These are phyloP conservation scores for Semotilus atromaculatus DNA, from an alignment of 2,797 vertebrate genomes.

Conservation along the genomic window DNA sequence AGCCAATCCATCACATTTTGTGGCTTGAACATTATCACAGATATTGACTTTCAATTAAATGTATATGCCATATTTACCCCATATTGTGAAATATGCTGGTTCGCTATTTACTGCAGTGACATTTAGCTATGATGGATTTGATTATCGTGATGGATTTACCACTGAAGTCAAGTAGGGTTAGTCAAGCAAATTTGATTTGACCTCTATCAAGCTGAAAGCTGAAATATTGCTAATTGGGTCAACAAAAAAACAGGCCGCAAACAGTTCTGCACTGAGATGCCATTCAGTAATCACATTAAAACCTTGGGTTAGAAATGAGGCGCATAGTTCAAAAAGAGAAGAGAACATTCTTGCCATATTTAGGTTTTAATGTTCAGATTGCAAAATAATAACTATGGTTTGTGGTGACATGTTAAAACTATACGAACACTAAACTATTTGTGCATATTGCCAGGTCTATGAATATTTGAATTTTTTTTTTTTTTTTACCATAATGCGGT, in stretches of 20 bases:
- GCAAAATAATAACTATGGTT: not conserved
- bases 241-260: constrained; percentile 12
- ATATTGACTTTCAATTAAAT: constrained; percentile 46
- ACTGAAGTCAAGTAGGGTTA: constrained; percentile 17
- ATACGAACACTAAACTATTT: not conserved
- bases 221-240: constrained; percentile 28
- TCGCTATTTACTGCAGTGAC: constrained; percentile 10
- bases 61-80: constrained; percentile 13
- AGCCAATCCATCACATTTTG: constrained; percentile 33
- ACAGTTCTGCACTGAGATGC: constrained; percentile 10
- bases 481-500: not conserved
- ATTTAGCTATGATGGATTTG: constrained; percentile 34
- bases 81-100: constrained; percentile 19
- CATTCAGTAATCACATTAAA: constrained; percentile 31
- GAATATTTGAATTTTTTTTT: not conserved
- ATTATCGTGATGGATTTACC: constrained; percentile 35
- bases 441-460: not conserved
- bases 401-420: not conserved
- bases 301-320: constrained; percentile 22
- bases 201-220: constrained; percentile 23
- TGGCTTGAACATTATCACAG: constrained; percentile 21
- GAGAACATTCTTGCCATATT: not conserved
- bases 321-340: not conserved
- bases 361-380: not conserved
- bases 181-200: constrained; percentile 13